Conservation (phyloP, 2,797 vertebrate species). For the Myripristis murdjan region DNA sequence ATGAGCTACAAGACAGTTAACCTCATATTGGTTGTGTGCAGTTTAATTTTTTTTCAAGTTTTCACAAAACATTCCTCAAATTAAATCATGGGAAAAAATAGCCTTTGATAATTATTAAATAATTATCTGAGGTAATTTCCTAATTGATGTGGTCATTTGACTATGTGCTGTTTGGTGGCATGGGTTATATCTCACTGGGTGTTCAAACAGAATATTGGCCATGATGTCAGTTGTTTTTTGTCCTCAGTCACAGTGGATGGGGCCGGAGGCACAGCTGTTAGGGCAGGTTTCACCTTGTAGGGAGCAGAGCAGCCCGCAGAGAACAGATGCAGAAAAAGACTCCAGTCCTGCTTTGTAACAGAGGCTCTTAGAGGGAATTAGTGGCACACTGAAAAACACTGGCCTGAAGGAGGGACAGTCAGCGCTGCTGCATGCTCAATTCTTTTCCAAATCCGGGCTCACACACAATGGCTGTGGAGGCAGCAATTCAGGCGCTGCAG, state of each 20-base stretch:
- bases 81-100: background rate
- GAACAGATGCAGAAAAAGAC: constrained; percentile 58
- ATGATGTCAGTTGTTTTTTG: constrained; percentile 44
- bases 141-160: constrained; percentile 6
- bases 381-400: constrained; percentile 67
- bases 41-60: background rate
- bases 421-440: constrained; percentile 58
- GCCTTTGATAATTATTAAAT: background rate
- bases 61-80: background rate
- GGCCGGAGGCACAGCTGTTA: constrained; percentile 59
- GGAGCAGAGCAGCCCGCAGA: constrained; percentile 57
- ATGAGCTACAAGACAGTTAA: constrained; percentile 7
- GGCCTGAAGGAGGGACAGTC: constrained; percentile 78
- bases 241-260: constrained; percentile 52
- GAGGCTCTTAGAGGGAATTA: constrained; percentile 77
- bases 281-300: constrained; percentile 73
- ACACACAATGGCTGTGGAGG: constrained; percentile 78
- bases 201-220: constrained; percentile 56
- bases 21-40: background rate
- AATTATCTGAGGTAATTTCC: background rate
- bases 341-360: constrained; percentile 65
- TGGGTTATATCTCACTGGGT: constrained; percentile 19
- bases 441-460: constrained; percentile 76
- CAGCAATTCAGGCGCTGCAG: constrained; percentile 77
- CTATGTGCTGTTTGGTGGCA: constrained; percentile 16